Base-by-base conservation (phyloP, 2,888 invertebrate genomes). In the Andricus curvator region DNA sequence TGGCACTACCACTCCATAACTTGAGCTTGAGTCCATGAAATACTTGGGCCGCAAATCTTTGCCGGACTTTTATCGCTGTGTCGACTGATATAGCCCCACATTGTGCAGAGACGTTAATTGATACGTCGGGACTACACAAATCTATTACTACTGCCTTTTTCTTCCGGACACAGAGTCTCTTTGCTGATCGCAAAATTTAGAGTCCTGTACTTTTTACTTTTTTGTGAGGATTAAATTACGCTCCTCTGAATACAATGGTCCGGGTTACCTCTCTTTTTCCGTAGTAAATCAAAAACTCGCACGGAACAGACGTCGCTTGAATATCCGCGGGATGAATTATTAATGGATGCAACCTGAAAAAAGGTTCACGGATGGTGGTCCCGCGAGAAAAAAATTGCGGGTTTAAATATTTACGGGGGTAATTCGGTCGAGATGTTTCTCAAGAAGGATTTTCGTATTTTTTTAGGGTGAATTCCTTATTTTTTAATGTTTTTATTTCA, bases 1-100 rank as follows among this genome's bases (percentile, higher is more conserved):
- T 93, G 91, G 91, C 92, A 90, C 88, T 89, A 88, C 88, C 86
- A 88, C 88, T 88, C 84, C 82, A 83, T 82, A 84, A 84, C 83
- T 77, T 77, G 68, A 67, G 83, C 78, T 56, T 80, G 80, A 76
- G 81, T 78, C 68, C 79, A 80, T 66, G 84, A 83, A 78, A 81
- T 77, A 66, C 79, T 80, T 65, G 64, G 74, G 77, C 78, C 77
- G 79, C 85, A 84, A 87, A 82, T 85, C 85, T 86, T 85, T 79
- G 33, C 70, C 81, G 81, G 86, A 87, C 86, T 87, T 87, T 87
- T 86, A 87, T 86, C 85, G 84, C 85, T n/a, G 82, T 82, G 86
- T 85, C 86, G 84, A 83, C 87, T 84, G 86, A 85, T 86, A 86
- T 86, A 85, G 86, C 62, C 82, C 83, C 77, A 79, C 80, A 77